phyloP scores from a whole-genome alignment of 2,113 vertebrate species.

The Castor canadensis region DNA sequence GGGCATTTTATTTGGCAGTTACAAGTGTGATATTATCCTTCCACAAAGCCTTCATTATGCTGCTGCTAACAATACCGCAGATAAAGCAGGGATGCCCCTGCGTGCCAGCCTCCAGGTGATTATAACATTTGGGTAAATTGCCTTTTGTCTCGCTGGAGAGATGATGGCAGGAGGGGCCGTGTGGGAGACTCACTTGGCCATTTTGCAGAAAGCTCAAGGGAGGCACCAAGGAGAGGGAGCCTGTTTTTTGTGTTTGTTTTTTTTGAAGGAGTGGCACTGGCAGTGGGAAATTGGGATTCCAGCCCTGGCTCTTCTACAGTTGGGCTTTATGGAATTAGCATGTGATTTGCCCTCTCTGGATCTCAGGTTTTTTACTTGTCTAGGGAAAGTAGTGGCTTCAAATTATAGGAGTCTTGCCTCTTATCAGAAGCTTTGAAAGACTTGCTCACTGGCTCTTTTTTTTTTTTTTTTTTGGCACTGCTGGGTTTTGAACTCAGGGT shows the following conservation, averaged over 20 bases:
- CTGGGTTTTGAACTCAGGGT: too few species aligned
- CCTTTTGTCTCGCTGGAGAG: conserved; percentile 73
- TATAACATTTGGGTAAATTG: conserved; percentile 79
- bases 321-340: neutral
- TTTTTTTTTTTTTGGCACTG: neutral
- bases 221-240: neutral
- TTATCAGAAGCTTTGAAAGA: neutral
- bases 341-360: neutral
- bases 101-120: conserved; percentile 76
- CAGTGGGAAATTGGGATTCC: neutral
- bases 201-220: conserved; percentile 10
- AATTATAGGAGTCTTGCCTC: neutral
- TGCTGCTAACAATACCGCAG: conserved; percentile 64
- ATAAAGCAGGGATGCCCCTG: conserved; percentile 62
- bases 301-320: too few species aligned
- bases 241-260: too few species aligned
- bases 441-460: neutral
- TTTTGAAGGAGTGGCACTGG: neutral
- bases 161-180: neutral
- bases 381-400: neutral
- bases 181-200: neutral
- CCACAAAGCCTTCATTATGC: conserved; percentile 72
- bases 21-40: conserved; percentile 70
- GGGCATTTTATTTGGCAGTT: conserved; percentile 68
- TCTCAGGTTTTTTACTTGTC: neutral